Percentiles rank a stretch among this genome's conserved stretches.
Evolutionary conservation across 1,140 invertebrate species (phyloP).

Genomic region (Euura saliciscinereae): DNA sequence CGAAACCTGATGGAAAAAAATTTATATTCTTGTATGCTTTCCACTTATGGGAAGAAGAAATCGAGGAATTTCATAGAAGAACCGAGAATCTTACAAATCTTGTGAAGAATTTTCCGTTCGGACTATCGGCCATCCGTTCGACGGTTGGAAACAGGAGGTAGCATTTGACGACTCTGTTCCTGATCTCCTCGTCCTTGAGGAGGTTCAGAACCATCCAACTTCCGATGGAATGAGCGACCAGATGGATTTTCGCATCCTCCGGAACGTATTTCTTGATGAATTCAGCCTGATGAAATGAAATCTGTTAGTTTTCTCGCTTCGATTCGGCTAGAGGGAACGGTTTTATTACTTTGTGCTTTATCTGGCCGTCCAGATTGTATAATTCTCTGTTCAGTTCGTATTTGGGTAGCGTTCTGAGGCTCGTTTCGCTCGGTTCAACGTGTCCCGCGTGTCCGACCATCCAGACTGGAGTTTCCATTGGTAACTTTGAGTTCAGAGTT

Average conservation of each 20-base stretch:
- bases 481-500: constrained; percentile 63
- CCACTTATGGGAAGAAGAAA: constrained; percentile 18
- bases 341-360: constrained; percentile 72
- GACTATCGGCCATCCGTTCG: constrained; percentile 75
- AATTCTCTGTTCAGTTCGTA: constrained; percentile 61
- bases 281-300: constrained; percentile 55
- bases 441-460: constrained; percentile 76
- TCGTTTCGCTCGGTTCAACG: constrained; percentile 62
- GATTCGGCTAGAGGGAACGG: neutral
- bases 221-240: constrained; percentile 87
- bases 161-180: constrained; percentile 58
- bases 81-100: constrained; percentile 51
- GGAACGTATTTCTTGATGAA: constrained; percentile 79
- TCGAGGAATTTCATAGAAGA: constrained; percentile 19
- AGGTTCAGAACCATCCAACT: constrained; percentile 80
- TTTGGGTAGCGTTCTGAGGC: constrained; percentile 52
- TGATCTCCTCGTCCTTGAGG: constrained; percentile 64
- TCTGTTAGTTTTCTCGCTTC: constrained; percentile 10
- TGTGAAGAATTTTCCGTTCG: constrained; percentile 70
- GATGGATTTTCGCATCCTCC: constrained; percentile 67
- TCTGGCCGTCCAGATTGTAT: constrained; percentile 76
- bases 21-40: constrained; percentile 15
- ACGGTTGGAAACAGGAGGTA: constrained; percentile 85
- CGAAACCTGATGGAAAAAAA: constrained; percentile 39
- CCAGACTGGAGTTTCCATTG: constrained; percentile 71